Base-by-base conservation (phyloP, 2,797 vertebrate species). In the Hydrophis major region DNA sequence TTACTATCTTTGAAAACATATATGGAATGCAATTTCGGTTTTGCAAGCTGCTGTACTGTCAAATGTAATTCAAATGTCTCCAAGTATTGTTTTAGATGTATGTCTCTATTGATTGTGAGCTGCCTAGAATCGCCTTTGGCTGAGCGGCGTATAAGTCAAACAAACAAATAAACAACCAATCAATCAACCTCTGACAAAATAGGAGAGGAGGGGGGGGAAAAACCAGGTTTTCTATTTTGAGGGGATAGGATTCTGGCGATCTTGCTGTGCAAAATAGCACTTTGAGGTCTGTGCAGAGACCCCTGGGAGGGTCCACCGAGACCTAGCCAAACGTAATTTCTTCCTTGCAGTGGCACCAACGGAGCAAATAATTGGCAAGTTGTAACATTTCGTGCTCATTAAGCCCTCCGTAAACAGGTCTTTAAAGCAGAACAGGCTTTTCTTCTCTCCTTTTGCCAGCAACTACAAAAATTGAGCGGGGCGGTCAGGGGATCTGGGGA, bases 311-410 rank as follows among this genome's bases (percentile, higher is more conserved):
- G 91, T 94, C 20, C 0, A 1, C 4, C 53, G 95, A 93, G 89
- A 93, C 95, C 94, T 95, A 95, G 91, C 78, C 22, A 91, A 5
- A 0, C 91, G 27, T 88, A 87, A 13, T 86, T 16, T 0, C 95
- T 94, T 92, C 95, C 95, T 92, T 2, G 66, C 94, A 92, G 93
- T 94, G 92, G 94, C 95, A 95, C 96, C 97, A 97, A 95, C 42
- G 94, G 96, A 96, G 95, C 96, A 96, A 96, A 95, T 97, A 97
- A 97, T 97, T 97, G 96, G 95, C 94, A 91, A 96, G 96, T 95
- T 96, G 95, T 96, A 96, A 95, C 95, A 94, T 96, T 96, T 96
- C 95, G 95, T 95, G 96, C 96, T 97, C 94, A 95, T 97, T 96
- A 96, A 93, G 92, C 94, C 32, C 63, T 3, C 89, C 91, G 94